These are phyloP conservation scores for Saccostrea cuccullata DNA, from an alignment of 1,140 invertebrate genomes.

Conservation along the genomic window DNA sequence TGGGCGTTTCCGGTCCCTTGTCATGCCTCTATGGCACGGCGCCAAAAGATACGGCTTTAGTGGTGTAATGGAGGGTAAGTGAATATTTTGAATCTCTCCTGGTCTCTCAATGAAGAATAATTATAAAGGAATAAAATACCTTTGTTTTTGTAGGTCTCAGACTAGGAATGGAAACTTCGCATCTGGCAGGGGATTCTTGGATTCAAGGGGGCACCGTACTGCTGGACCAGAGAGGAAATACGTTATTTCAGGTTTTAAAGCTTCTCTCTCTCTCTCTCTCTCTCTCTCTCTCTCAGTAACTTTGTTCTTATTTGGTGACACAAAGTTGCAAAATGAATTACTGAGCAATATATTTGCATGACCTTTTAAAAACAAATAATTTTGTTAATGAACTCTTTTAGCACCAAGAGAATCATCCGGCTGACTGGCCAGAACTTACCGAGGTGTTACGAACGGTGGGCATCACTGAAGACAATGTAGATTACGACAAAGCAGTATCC, in stretches of 20 bases:
- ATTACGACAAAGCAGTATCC: slow-evolving; percentile 13
- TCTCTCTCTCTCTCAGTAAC: background rate
- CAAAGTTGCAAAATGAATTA: background rate
- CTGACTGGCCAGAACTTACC: background rate
- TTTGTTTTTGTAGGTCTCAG: slow-evolving; percentile 41
- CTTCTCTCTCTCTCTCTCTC: background rate
- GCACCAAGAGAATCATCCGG: background rate
- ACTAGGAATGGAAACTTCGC: slow-evolving; percentile 51
- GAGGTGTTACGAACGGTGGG: slow-evolving; percentile 11
- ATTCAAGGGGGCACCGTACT: slow-evolving; percentile 60
- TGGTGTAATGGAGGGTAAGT: background rate
- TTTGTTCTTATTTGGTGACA: background rate
- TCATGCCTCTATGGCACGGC: slow-evolving; percentile 50
- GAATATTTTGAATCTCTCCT: background rate
- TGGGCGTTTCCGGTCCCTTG: slow-evolving; percentile 54
- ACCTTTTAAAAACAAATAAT: background rate
- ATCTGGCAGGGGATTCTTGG: slow-evolving; percentile 59
- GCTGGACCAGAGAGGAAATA: slow-evolving; percentile 40
- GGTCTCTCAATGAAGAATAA: too few species aligned
- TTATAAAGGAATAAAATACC: too few species aligned
- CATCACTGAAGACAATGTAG: background rate
- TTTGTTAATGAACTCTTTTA: background rate
- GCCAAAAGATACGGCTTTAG: slow-evolving; percentile 49
- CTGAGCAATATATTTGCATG: background rate
- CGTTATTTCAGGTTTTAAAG: slow-evolving; percentile 52